A percentile compares a stretch with the other conserved stretches of the same genome.
phyloP scores from a whole-genome alignment of 2,888 invertebrate genomes.

The Sericinus montela region DNA sequence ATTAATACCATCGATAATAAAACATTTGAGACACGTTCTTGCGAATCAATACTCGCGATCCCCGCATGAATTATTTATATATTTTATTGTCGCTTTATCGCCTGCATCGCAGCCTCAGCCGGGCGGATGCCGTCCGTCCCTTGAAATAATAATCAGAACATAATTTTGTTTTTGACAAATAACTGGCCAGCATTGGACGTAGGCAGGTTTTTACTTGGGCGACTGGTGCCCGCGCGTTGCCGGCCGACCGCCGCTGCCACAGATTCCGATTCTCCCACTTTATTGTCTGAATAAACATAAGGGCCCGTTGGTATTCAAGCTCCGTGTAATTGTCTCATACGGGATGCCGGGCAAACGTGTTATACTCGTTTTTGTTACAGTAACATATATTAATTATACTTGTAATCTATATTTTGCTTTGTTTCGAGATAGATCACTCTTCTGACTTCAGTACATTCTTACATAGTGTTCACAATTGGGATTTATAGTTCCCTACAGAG shows the following conservation, averaged over 20 bases:
- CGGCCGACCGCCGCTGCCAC: constrained; percentile 23
- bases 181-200: constrained; percentile 53
- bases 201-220: constrained; percentile 49
- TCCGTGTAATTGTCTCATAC: constrained; percentile 43
- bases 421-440: neutral
- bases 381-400: neutral
- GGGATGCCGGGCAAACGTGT: constrained; percentile 12
- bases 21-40: constrained; percentile 78
- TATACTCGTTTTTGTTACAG: neutral
- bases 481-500: no score
- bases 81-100: constrained; percentile 76
- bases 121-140: constrained; percentile 40
- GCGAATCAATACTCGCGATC: constrained; percentile 68
- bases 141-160: constrained; percentile 73
- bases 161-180: constrained; percentile 78
- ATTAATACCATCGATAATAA: constrained; percentile 68
- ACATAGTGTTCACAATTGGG: no score
- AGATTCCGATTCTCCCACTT: constrained; percentile 39
- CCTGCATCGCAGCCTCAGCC: constrained; percentile 56
- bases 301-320: constrained; percentile 39
- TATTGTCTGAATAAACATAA: constrained; percentile 49
- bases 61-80: constrained; percentile 73
- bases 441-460: no score
- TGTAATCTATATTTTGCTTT: neutral
- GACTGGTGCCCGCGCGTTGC: constrained; percentile 21